Percentiles rank a stretch among this genome's conserved stretches.
Conservation (phyloP, 1,140 invertebrate genomes). For the Orchesella cincta region DNA sequence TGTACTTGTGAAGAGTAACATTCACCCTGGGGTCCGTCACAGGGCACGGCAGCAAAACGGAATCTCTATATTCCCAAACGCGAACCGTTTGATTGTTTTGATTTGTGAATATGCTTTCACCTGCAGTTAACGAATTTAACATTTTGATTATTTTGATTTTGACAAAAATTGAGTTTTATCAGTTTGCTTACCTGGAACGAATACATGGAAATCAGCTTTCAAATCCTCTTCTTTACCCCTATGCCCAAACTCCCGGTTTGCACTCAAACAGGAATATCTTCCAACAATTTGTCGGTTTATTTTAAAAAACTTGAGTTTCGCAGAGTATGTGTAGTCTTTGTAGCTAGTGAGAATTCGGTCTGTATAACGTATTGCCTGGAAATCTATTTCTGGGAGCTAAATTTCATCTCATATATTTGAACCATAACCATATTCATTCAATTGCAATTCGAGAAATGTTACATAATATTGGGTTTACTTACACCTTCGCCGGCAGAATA, state of each 20-base stretch:
- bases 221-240: slow-evolving; percentile 33
- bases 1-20: slow-evolving; percentile 23
- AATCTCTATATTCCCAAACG: slow-evolving; percentile 33
- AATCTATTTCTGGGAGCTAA: slow-evolving; percentile 29
- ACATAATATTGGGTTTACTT: not conserved
- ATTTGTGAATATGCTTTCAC: slow-evolving; percentile 28
- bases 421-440: too few relatives aligned
- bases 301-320: slow-evolving; percentile 23
- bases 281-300: slow-evolving; percentile 31
- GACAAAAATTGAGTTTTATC: not conserved
- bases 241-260: slow-evolving; percentile 34
- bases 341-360: not conserved
- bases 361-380: slow-evolving; percentile 18
- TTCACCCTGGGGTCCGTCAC: slow-evolving; percentile 25
- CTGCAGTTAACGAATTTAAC: slow-evolving; percentile 11
- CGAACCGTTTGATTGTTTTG: slow-evolving; percentile 32
- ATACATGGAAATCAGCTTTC: slow-evolving; percentile 31
- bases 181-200: slow-evolving; percentile 32
- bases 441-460: not conserved
- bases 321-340: slow-evolving; percentile 25
- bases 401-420: too few relatives aligned
- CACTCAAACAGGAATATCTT: slow-evolving; percentile 37
- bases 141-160: not conserved
- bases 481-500: slow-evolving; percentile 34
- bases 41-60: slow-evolving; percentile 34